Base-by-base conservation (phyloP, 2,797 vertebrate genomes). In the Pampus argenteus region DNA sequence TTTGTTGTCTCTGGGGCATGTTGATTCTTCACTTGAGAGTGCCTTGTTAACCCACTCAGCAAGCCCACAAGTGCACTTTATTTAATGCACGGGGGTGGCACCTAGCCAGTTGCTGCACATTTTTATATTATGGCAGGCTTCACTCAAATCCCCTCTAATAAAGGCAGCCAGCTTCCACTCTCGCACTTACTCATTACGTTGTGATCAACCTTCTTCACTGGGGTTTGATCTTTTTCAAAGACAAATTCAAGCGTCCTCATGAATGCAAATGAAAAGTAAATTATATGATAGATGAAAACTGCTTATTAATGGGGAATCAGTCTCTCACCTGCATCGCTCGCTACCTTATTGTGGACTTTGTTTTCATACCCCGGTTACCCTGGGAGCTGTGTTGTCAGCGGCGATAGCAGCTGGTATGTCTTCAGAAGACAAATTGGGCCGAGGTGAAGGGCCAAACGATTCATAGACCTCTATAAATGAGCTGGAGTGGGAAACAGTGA, bases 21-120 rank as follows among this genome's bases (percentile, higher is more conserved):
- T 49, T 81, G 83, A 80, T 79, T 83, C 76, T 79, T 77, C 75
- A 62, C 48, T 70, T 66, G 60, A 84, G 78, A 84, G 70, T 67
- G 80, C 74, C 86, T 89, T 87, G 81, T 89, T 92, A 92, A 88
- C 84, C 83, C 83, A 85, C 85, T 88, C 81, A 76, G 83, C 31
- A 38, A 84, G 80, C 48, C 73, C 76, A 79, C 57, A 74, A 92
- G 88, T 88, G 88, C 89, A 92, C 90, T 93, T 93, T 90, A 86
- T 91, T 83, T 92, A 92, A 92, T 92, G 88, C 89, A 83, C 25
- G 26, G 63, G 75, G 42, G 71, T 89, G 90, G 90, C 90, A 82
- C 52, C 48, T n/a, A 34, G 87, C 90, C 92, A 91, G 73, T 58
- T 64, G 38, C 74, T 73, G 49, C 77, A 82, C 71, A 78, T 78